Conservation (phyloP, 2,113 vertebrate genomes). For the Passerina amoena region DNA sequence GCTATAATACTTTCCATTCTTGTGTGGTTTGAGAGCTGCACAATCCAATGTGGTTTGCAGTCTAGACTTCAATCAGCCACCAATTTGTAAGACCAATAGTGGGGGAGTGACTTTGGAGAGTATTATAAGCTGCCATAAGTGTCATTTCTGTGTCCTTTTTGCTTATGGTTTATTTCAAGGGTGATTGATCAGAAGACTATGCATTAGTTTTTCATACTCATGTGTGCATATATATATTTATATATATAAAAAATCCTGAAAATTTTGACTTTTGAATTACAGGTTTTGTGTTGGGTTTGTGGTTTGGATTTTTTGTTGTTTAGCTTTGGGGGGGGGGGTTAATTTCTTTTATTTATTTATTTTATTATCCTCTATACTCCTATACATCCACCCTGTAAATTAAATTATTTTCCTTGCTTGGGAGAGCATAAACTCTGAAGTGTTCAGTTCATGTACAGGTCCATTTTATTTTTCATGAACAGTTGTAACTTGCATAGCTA, state of each 20-base stretch:
- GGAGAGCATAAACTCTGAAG: not conserved
- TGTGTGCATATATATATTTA: not conserved
- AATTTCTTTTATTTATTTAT: too few relatives aligned
- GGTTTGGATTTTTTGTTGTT: not conserved
- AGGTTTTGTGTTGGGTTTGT: not conserved
- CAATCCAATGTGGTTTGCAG: constrained; percentile 34
- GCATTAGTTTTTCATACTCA: not conserved
- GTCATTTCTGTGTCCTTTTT: not conserved
- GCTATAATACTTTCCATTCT: constrained; percentile 34
- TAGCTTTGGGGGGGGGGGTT: too few relatives aligned
- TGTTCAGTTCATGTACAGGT: not conserved
- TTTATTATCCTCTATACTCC: not conserved
- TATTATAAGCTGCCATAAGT: not conserved
- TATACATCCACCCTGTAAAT: not conserved
- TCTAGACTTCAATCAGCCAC: constrained; percentile 23
- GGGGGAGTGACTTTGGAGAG: not conserved
- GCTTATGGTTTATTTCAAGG: not conserved
- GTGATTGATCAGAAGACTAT: not conserved
- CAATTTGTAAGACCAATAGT: constrained; percentile 33
- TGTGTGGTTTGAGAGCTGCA: constrained; percentile 4
- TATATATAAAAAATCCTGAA: not conserved
- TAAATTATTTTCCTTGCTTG: not conserved
- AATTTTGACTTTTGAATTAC: not conserved
- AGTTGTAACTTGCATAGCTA: not conserved
- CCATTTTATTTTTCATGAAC: not conserved